Base-by-base conservation (phyloP, 2,797 vertebrate genomes). In the Synanceia verrucosa region DNA sequence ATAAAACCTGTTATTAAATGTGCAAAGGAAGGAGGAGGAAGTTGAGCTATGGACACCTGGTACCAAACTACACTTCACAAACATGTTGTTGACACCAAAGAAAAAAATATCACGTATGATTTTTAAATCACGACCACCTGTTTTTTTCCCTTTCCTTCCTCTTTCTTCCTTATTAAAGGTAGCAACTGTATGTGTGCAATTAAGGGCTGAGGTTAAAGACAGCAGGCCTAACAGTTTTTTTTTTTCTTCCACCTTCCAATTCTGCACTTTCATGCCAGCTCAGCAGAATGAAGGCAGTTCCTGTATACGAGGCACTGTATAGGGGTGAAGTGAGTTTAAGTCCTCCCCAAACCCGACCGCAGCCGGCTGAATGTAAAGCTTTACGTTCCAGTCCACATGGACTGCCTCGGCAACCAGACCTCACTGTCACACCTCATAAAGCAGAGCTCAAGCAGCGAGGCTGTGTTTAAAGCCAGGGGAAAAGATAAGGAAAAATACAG, bases 221-320 rank as follows among this genome's bases (percentile, higher is more conserved):
- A 58, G 65, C 57, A 44, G 23, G 13, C 10, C 50, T 55, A 19
- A 53, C 2, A 3, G 86, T 86, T 92, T 57, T 92, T 61, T 73
- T 73, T 65, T 55, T 43, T 86, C 43, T 43, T 14, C 57, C 47
- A 64, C 43, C 58, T 52, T 76, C 55, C 59, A 73, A 33, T 75
- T 73, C 58, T 81, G 78, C 91, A 92, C 91, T 92, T 90, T 95
- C 91, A 85, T 93, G 94, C 90, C 93, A 90, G 89, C 93, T 97
- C 95, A 95, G 95, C 95, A 95, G 84, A 92, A 92, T 70, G 86
- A 81, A 85, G 85, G 92, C 86, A 92, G 92, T 91, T 94, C 84
- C 90, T 91, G 85, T 86, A 76, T 84, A 76, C 3, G 74, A 80
- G 81, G 74, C 29, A 72, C 81, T 48, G 76, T 88, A 85, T 79